These are phyloP conservation scores for Bergia puertoricense DNA, from an alignment of 92 coral and sea anemone genomes.

Conservation along the genomic window DNA sequence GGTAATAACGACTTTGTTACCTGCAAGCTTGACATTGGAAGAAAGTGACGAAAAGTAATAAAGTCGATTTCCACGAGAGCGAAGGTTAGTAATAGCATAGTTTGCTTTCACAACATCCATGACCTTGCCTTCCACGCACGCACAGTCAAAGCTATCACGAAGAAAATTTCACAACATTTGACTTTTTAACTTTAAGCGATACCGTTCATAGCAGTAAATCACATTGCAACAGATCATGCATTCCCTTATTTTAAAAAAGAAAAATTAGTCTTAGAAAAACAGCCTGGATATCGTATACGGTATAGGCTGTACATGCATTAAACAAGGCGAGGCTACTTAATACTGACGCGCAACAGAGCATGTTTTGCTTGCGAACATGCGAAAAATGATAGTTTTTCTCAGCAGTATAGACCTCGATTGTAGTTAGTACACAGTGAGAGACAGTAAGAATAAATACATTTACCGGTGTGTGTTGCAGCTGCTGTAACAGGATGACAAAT, in stretches of 20 bases:
- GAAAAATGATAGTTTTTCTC: background rate
- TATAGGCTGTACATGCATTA: background rate
- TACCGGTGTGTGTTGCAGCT: background rate
- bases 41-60: background rate
- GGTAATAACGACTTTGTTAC: background rate
- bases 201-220: background rate
- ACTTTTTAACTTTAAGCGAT: background rate
- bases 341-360: no score
- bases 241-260: background rate
- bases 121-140: background rate
- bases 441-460: no score
- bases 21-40: background rate
- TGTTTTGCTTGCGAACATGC: background rate
- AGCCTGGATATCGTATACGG: no score
- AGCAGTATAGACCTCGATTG: background rate
- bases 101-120: background rate
- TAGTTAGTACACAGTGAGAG: background rate
- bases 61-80: background rate
- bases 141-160: background rate
- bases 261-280: background rate
- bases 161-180: background rate
- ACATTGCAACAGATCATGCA: background rate
- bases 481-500: background rate
- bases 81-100: background rate
- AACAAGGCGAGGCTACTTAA: background rate